Evolutionary conservation across 1,140 invertebrate species (phyloP).

Genomic region (Chrysomallon squamiferum): DNA sequence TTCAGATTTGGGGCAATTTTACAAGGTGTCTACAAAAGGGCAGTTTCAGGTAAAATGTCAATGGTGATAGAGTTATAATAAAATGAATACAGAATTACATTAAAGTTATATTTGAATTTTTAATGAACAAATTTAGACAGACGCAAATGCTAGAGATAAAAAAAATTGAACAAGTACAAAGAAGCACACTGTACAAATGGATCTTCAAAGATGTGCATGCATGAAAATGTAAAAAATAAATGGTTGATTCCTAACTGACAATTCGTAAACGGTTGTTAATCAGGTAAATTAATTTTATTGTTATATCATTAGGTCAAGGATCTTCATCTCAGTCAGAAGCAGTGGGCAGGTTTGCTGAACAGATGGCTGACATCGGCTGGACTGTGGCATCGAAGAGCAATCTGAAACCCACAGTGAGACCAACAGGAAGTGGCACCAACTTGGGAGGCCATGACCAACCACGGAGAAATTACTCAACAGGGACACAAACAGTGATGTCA

Average conservation of each 20-base stretch:
- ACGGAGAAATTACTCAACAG: constrained; percentile 10
- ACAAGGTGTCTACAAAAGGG: constrained; percentile 63
- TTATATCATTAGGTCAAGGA: constrained; percentile 53
- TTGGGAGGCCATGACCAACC: constrained; percentile 28
- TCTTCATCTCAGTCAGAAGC: constrained; percentile 50
- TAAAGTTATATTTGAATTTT: too few species aligned
- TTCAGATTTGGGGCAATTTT: constrained; percentile 63
- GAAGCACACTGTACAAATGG: too few species aligned
- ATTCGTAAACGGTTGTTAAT: too few species aligned
- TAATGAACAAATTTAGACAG: too few species aligned
- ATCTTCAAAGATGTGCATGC: too few species aligned
- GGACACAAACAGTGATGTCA: constrained; percentile 11
- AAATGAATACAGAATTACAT: too few species aligned
- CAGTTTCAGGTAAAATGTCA: constrained; percentile 44
- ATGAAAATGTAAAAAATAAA: too few species aligned
- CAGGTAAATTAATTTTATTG: too few species aligned
- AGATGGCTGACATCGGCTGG: constrained; percentile 55
- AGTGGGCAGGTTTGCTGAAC: constrained; percentile 49
- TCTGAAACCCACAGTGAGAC: constrained; percentile 16
- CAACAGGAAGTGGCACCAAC: not conserved
- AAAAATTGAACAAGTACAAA: too few species aligned
- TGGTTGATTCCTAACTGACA: too few species aligned
- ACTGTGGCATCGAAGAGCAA: constrained; percentile 46
- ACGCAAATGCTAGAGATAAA: too few species aligned
- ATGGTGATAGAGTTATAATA: too few species aligned